Evolutionary conservation across 1,140 invertebrate genomes (phyloP).

Genomic region (Acromyrmex echinatior): DNA sequence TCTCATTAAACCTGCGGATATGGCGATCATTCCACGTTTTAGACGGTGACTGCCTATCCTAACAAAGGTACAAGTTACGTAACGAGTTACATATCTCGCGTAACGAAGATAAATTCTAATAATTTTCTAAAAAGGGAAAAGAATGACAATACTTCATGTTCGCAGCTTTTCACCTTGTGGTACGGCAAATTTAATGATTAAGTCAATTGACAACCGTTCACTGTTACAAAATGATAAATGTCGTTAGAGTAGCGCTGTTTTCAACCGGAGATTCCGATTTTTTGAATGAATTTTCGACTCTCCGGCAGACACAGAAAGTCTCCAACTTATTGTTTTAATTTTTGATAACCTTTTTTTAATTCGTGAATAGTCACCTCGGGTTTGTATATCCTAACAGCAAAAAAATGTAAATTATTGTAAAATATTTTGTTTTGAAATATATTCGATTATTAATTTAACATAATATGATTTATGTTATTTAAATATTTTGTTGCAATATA

Average conservation of each 20-base stretch:
- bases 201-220: background rate
- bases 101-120: constrained; percentile 5
- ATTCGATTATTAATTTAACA: too few relatives aligned
- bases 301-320: too few relatives aligned
- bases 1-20: constrained; percentile 41
- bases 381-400: too few relatives aligned
- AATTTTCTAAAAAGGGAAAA: background rate
- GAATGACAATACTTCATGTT: background rate
- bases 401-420: too few relatives aligned
- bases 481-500: too few relatives aligned
- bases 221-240: background rate
- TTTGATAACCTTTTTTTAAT: too few relatives aligned
- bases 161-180: background rate
- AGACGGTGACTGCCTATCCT: background rate
- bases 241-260: background rate
- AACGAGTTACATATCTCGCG: constrained; percentile 15
- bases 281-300: too few relatives aligned
- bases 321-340: too few relatives aligned
- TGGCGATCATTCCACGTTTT: constrained; percentile 1
- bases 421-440: too few relatives aligned
- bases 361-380: too few relatives aligned
- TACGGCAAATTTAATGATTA: background rate
- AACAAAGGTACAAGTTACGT: constrained; percentile 13
- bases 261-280: too few relatives aligned
- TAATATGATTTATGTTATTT: too few relatives aligned